Evolutionary conservation across 2,888 invertebrate species (phyloP).

Genomic region (Pardosa pseudoannulata): DNA sequence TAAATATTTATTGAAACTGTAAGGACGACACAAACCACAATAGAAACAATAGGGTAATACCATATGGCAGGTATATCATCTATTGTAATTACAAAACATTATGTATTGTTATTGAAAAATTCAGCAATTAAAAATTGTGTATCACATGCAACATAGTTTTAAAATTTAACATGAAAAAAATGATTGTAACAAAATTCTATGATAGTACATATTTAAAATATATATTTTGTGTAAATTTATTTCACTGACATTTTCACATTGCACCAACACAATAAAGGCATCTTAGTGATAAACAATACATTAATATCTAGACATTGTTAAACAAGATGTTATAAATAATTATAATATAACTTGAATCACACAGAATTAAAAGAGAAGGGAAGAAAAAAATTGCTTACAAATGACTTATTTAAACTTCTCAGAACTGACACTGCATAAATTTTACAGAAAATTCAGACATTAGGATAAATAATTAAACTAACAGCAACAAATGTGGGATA

Average conservation of each 20-base stretch:
- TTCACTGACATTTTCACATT: background rate
- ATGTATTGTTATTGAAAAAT: too few species aligned
- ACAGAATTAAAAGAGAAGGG: too few species aligned
- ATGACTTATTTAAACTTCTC: too few species aligned
- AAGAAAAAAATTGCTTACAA: too few species aligned
- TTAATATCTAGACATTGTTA: background rate
- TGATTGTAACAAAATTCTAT: background rate
- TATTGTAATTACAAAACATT: too few species aligned
- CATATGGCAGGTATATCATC: too few species aligned
- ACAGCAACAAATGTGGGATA: too few species aligned
- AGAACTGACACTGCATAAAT: too few species aligned
- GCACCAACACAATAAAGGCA: constrained; percentile 7
- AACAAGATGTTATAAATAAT: too few species aligned
- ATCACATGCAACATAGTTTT: background rate
- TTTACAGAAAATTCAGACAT: too few species aligned
- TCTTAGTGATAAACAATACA: background rate
- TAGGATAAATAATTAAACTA: too few species aligned
- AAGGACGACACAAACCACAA: background rate
- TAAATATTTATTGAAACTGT: constrained; percentile 2
- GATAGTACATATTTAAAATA: background rate
- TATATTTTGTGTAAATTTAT: background rate
- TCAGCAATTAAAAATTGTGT: background rate
- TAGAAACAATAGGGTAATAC: background rate
- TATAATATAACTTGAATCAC: too few species aligned
- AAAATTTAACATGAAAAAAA: background rate